Percentiles rank a stretch among this genome's conserved stretches.
These are phyloP conservation scores for Muraenolepis orangiensis DNA, from an alignment of 2,797 vertebrate genomes.

Conservation along the genomic window DNA sequence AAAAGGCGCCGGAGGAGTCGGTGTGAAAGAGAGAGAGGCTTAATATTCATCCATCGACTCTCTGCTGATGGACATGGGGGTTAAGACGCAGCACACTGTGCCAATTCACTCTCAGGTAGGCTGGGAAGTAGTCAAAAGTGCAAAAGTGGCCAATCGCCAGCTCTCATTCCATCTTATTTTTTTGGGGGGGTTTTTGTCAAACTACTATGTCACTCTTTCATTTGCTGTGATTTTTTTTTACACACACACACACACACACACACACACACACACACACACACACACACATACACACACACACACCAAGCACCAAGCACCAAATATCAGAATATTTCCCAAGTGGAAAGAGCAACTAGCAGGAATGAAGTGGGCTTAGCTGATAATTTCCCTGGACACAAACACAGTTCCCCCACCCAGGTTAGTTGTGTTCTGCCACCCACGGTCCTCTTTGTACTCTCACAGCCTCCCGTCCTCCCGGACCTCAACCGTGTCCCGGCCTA, in stretches of 20 bases:
- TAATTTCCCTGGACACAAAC: neutral
- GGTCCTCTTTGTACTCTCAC: neutral
- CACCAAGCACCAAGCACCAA: neutral
- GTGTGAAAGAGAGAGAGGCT: neutral
- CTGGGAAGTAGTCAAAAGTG: too few species aligned
- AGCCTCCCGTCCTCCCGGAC: neutral
- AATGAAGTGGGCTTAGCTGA: neutral
- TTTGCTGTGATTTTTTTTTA: too few species aligned
- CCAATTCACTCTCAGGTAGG: too few species aligned
- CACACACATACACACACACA: neutral
- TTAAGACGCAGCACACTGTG: too few species aligned
- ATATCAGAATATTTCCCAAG: neutral
- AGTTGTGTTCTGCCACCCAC: too few species aligned
- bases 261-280: too few species aligned
- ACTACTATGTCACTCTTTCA: too few species aligned
- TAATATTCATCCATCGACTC: neutral
- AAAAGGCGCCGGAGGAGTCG: neutral
- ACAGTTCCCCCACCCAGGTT: neutral
- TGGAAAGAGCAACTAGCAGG: neutral
- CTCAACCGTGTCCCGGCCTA: neutral
- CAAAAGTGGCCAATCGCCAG: neutral
- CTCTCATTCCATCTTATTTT: neutral
- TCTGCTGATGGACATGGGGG: neutral
- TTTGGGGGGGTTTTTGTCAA: neutral
- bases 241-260: too few species aligned